Base-by-base conservation (phyloP, 1,140 invertebrate species). In the Chelonus insularis region DNA sequence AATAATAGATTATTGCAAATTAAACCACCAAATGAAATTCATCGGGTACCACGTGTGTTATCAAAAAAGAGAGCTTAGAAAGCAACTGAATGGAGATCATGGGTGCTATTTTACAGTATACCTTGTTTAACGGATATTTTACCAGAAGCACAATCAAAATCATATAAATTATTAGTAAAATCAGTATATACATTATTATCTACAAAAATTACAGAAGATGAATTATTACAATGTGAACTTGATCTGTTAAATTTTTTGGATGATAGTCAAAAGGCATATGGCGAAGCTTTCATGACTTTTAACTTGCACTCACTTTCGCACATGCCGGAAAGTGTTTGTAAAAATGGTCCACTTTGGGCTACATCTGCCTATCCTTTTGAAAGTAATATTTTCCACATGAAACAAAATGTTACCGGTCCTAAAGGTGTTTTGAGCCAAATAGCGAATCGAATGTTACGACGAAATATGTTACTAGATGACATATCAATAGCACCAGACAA, bases 11-110 rank as follows among this genome's bases (percentile, higher is more conserved):
- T 57, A 6, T 52, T 29, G 25, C 25, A 29, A 29, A 64, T 64
- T 14, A 12, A 37, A 25, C 56, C 62, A 41, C 29, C 57, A 21
- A 43, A 50, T 21, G 48, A 59, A 55, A 55, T 55, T 18, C 48
- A 60, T 57, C 57, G 62, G n/a, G n/a, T 59, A 1, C 62, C 62
- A 8, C 34, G 56, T 55, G 16, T 36, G 11, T 57, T 69, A n/a
- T 58, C 60, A 34, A 37, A 59, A 21, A 56, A 51, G 39, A 16
- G 12, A 11, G 34, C 32, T 32, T 68, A 56, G 61, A 67, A 67
- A 45, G 68, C 58, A 11, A 18, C 65, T 4, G 68, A 69, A 23
- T 69, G 66, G 63, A n/a, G 25, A 16, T 64, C 62, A 16, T 69
- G 56, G 63, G 16, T 63, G 6, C n/a, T 69, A 6, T 39, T 57